Evolutionary conservation across 2,113 vertebrate genomes (phyloP), one percentile per base, ranked within the genome.

Genomic region (Tragelaphus scriptus): DNA sequence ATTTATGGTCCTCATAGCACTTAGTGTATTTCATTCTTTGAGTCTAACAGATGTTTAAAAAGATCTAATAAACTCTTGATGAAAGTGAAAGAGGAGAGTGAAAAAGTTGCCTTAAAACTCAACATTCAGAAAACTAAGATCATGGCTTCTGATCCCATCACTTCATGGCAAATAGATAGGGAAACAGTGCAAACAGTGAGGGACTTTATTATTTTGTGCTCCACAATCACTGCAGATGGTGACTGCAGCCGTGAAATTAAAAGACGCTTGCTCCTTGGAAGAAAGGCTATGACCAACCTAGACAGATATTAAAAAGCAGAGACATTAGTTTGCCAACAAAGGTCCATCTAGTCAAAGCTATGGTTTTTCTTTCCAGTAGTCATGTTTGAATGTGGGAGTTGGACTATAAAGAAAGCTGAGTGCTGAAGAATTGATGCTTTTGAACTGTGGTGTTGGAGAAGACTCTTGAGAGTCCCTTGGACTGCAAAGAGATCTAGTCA

Each of bases 31-130:
- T 94, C 11, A 89, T 82, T 89, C 30, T 95, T 87, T 89, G 30
- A 84, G 88, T 87, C 58, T 90, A 86, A 68, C 16, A 95, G 23
- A 77, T 89, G 49, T 51, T 97, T 91, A 65, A 93, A 84, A 93
- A 91, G 88, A 91, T 36, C 25, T 79, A 51, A 84, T 84, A 5
- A 94, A 40, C n/a, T 71, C 5, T 71, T 71, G 68, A 71, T 71
- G n/a, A 71, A 40, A 23, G 65, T 71, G 68, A 23, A 71, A 71
- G 19, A 71, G 19, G 10, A 71, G 5, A 71, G 10, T 23, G 10
- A 71, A 71, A 71, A 71, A 71, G n/a, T 71, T 71, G 19, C 10
- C 68, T 40, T 71, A 71, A 71, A 71, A 71, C 36, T 40, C 68
- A 71, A 71, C n/a, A 40, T 40, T 71, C n/a, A 71, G 10, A 71